Conservation (phyloP, 2,888 invertebrate species). For the Arge pagana region DNA sequence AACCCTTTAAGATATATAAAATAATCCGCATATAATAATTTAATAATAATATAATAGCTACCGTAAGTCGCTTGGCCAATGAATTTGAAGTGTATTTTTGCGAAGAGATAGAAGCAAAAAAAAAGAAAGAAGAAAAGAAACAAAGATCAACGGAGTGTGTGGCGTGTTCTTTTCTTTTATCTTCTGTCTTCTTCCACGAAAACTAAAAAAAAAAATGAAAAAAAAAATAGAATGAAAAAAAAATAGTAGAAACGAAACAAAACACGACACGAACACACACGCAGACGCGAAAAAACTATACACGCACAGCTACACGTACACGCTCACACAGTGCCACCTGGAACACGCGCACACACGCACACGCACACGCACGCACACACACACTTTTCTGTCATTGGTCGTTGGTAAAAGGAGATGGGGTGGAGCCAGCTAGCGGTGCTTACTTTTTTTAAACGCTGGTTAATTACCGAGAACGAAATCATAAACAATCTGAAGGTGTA, state of each 20-base stretch:
- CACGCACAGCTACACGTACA: too few species aligned
- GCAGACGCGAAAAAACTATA: too few species aligned
- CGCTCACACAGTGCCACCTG: too few species aligned
- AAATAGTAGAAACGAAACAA: not conserved
- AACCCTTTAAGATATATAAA: constrained; percentile 31
- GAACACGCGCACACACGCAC: not conserved
- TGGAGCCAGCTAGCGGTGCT: constrained; percentile 55
- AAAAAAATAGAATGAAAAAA: not conserved
- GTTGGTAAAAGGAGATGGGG: constrained; percentile 56
- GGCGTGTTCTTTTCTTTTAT: constrained; percentile 1
- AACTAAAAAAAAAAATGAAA: constrained; percentile 1
- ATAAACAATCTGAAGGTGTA: too few species aligned
- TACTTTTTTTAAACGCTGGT: constrained; percentile 50
- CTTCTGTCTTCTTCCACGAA: not conserved
- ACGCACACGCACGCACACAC: not conserved
- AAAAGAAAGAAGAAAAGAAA: constrained; percentile 30
- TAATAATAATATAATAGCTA: too few species aligned
- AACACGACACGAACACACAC: too few species aligned
- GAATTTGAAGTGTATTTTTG: too few species aligned
- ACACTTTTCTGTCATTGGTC: constrained; percentile 50
- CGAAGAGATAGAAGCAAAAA: not conserved
- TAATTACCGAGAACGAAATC: too few species aligned
- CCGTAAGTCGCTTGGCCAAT: too few species aligned
- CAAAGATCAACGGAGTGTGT: constrained; percentile 13
- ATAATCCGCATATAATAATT: not conserved